Base-by-base conservation (phyloP, 2,113 vertebrate genomes). In the Lophura nycthemera region DNA sequence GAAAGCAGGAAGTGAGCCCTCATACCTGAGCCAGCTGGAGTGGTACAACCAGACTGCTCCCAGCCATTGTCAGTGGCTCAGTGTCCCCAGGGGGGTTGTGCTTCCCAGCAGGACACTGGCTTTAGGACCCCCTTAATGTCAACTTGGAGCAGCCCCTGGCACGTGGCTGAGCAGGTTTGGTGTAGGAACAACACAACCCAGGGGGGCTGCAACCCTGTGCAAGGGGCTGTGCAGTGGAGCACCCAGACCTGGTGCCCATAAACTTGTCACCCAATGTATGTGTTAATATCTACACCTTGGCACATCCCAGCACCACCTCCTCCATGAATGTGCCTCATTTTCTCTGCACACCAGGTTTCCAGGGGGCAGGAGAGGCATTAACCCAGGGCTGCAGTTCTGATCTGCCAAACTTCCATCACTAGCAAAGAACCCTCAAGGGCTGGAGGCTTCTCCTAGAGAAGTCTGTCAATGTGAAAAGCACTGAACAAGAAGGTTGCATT, bases 371-470 rank as follows among this genome's bases (percentile, higher is more conserved):
- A 59, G 13, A 67, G 38, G 54, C 1, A 0, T 77, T 86, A 43
- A 59, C 11, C 9, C 17, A 24, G 24, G 50, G 34, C n/a, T 70
- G 63, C n/a, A 38, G 75, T 45, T 4, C 21, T 74, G 34, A 67
- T 54, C 34, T 40, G 16, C 47, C 73, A 48, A 79, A 63, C 17
- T 50, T 10, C n/a, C 30, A 21, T 57, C 42, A 43, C 20, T 11
- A 54, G 6, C 50, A 61, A n/a, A 52, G 69, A 13, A 17, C 47
- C 5, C 16, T 30, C 43, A 0, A 1, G 56, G 13, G 4, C 1
- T 36, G 18, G 24, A 70, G 15, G 20, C 5, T 78, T 43, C 64
- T 76, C 36, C 47, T 66, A 19, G 11, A 34, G 8, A 74, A 16
- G 67, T 29, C 67, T 63, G 21, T 34, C 42, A 79, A 47, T 20